Conservation (phyloP, 92 coral and sea anemone genomes). For the Porites cylindrica region DNA sequence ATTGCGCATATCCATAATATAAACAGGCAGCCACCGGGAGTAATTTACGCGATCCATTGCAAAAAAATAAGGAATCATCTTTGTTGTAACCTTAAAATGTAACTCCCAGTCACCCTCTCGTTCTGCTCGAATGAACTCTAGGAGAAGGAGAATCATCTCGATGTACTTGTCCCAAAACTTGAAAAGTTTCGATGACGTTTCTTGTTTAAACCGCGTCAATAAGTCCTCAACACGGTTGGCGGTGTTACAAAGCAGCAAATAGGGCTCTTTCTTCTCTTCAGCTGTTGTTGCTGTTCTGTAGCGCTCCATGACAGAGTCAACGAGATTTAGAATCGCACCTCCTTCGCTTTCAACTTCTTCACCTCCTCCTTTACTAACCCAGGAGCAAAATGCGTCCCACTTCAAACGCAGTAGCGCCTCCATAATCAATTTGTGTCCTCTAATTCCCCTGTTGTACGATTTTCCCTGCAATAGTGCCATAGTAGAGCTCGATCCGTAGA, state of each 20-base stretch:
- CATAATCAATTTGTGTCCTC: neutral
- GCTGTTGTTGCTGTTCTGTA: neutral
- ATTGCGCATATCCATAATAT: constrained; percentile 51
- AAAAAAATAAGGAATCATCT: constrained; percentile 59
- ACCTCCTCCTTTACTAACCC: neutral
- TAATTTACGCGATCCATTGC: constrained; percentile 60
- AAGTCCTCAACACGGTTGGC: neutral
- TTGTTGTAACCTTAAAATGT: constrained; percentile 47
- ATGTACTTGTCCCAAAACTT: constrained; percentile 64
- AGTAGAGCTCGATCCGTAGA: neutral
- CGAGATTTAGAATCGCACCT: neutral
- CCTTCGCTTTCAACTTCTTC: neutral
- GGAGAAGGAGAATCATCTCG: constrained; percentile 48
- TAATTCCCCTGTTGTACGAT: neutral
- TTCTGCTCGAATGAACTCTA: constrained; percentile 65
- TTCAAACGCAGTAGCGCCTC: neutral
- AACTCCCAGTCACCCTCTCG: constrained; percentile 55
- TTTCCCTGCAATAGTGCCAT: no score
- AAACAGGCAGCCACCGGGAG: constrained; percentile 71
- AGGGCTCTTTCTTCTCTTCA: neutral
- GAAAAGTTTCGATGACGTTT: constrained; percentile 44
- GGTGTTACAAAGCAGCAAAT: constrained; percentile 36
- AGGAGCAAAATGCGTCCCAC: neutral
- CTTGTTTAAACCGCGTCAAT: constrained; percentile 23
- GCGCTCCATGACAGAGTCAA: neutral